A percentile compares a stretch with the other conserved stretches of the same genome.
phyloP scores from a whole-genome alignment of 2,797 vertebrate species.

The Gadopsis bispinosus region DNA sequence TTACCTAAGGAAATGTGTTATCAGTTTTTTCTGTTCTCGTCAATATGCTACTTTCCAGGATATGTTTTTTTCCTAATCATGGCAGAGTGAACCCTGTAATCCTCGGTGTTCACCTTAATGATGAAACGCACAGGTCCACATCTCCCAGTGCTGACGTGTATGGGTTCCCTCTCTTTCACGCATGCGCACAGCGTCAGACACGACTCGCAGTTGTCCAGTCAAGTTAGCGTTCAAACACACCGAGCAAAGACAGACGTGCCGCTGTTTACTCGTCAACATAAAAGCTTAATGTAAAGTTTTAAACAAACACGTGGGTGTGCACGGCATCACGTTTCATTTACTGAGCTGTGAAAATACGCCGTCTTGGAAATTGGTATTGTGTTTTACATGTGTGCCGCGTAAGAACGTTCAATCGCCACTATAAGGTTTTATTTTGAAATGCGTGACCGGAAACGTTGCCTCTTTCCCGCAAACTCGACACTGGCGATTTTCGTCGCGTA shows the following conservation, averaged over 20 bases:
- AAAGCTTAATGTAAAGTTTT: accelerated
- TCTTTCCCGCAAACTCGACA: accelerated
- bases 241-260: background rate
- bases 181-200: conserved; percentile 73
- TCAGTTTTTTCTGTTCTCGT: background rate
- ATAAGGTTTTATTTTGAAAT: conserved; percentile 44
- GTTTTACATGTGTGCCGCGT: accelerated
- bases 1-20: background rate
- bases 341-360: accelerated
- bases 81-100: background rate
- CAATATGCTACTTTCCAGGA: background rate
- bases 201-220: background rate
- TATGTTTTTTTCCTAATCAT: background rate
- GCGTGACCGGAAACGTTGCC: accelerated
- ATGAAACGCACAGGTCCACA: conserved; percentile 31
- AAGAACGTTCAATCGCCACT: accelerated
- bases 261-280: background rate
- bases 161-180: conserved; percentile 59
- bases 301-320: accelerated
- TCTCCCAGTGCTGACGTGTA: conserved; percentile 83
- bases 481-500: conserved; percentile 9
- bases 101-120: background rate
- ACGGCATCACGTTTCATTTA: accelerated
- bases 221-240: background rate
- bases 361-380: accelerated